Conservation (phyloP, 2,797 vertebrate genomes). For the Carcharodon carcharias region DNA sequence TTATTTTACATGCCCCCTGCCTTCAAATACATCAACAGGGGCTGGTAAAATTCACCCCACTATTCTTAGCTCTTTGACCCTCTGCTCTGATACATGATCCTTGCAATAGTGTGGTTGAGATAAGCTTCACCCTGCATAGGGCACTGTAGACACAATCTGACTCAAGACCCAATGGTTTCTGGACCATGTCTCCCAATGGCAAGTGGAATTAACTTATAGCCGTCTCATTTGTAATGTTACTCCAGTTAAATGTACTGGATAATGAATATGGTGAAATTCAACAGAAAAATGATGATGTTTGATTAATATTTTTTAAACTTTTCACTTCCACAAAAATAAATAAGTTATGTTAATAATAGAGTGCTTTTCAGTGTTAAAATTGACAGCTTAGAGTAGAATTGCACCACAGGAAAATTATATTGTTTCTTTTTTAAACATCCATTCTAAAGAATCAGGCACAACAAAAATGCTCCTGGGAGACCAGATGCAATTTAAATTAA, state of each 20-base stretch:
- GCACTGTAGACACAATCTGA: not conserved
- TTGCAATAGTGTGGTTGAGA: not conserved
- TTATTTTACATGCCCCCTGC: no score
- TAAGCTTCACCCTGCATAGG: not conserved
- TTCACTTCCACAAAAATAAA: not conserved
- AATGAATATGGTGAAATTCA: slow-evolving; percentile 4
- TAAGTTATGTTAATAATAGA: not conserved
- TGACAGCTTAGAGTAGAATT: slow-evolving; percentile 3
- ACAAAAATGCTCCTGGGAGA: slow-evolving; percentile 22
- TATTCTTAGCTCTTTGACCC: not conserved
- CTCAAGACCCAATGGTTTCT: not conserved
- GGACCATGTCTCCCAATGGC: not conserved
- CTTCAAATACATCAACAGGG: no score
- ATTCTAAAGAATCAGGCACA: slow-evolving; percentile 19
- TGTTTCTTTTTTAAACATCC: slow-evolving; percentile 27
- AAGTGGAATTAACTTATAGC: not conserved
- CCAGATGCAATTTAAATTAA: slow-evolving; percentile 5
- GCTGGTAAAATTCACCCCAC: no score
- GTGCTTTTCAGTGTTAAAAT: not conserved
- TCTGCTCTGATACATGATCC: not conserved
- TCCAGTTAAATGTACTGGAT: not conserved
- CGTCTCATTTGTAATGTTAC: not conserved
- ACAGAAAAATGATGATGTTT: not conserved
- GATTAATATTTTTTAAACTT: not conserved
- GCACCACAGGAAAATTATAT: not conserved